These are phyloP conservation scores for Thripadectes ignobilis DNA, from an alignment of 2,797 vertebrate genomes.

Conservation along the genomic window DNA sequence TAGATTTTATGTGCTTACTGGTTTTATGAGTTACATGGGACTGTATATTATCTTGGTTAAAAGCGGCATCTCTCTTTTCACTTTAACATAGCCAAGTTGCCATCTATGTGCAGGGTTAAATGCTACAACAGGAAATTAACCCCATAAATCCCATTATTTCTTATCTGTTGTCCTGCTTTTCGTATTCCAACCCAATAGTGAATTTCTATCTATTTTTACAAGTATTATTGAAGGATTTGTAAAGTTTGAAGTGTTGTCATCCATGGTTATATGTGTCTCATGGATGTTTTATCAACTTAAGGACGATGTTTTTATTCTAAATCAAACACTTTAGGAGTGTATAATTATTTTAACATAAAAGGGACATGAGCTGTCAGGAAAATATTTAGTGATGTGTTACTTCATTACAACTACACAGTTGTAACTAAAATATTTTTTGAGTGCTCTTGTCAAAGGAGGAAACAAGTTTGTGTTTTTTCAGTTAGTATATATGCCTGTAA, in stretches of 20 bases:
- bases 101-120: background rate
- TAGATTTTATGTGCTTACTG: background rate
- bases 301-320: background rate
- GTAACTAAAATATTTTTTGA: background rate
- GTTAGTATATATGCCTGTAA: background rate
- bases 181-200: background rate
- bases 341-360: background rate
- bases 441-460: background rate
- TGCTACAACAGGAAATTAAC: background rate
- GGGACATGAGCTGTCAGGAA: background rate
- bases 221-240: background rate
- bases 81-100: background rate
- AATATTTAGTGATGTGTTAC: background rate
- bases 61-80: background rate
- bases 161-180: background rate
- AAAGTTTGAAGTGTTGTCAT: background rate
- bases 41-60: background rate
- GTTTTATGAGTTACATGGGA: background rate
- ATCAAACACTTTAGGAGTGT: background rate
- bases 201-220: background rate
- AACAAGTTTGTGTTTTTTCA: background rate
- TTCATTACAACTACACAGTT: background rate
- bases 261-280: accelerated
- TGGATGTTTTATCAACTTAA: background rate
- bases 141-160: background rate